phyloP scores from a whole-genome alignment of 2,113 vertebrate species.

The Anser brachyrhynchus region DNA sequence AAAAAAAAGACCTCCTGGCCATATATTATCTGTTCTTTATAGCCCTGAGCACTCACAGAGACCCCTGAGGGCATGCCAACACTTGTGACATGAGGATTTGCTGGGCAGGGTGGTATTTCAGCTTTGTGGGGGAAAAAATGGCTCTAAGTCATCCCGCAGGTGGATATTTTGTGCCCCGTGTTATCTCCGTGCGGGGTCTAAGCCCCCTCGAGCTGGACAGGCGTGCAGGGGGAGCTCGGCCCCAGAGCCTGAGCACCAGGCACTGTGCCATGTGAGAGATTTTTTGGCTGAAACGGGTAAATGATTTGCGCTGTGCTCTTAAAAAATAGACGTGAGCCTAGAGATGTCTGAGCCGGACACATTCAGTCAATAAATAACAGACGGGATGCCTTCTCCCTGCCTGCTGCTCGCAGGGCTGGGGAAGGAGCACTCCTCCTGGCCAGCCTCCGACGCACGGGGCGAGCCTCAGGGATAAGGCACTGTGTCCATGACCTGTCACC shows the following conservation, averaged over 20 bases:
- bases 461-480: neutral
- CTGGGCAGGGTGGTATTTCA: neutral
- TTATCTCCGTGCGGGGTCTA: neutral
- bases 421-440: neutral
- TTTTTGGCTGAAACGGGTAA: neutral
- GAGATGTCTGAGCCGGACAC: neutral
- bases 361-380: neutral
- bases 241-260: neutral
- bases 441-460: rapidly evolving
- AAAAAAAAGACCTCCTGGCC: neutral
- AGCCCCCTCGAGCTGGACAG: neutral
- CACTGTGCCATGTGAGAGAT: rapidly evolving
- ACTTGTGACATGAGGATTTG: neutral
- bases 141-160: neutral
- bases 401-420: neutral
- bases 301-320: neutral
- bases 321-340: neutral
- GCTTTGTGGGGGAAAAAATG: neutral
- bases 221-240: neutral
- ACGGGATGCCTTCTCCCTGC: neutral
- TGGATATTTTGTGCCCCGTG: neutral
- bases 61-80: too few species aligned
- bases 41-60: neutral
- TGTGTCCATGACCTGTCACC: neutral
- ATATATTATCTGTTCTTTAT: rapidly evolving